These are phyloP conservation scores for Lampropteryx suffumata DNA, from an alignment of 2,888 invertebrate genomes.

Conservation along the genomic window DNA sequence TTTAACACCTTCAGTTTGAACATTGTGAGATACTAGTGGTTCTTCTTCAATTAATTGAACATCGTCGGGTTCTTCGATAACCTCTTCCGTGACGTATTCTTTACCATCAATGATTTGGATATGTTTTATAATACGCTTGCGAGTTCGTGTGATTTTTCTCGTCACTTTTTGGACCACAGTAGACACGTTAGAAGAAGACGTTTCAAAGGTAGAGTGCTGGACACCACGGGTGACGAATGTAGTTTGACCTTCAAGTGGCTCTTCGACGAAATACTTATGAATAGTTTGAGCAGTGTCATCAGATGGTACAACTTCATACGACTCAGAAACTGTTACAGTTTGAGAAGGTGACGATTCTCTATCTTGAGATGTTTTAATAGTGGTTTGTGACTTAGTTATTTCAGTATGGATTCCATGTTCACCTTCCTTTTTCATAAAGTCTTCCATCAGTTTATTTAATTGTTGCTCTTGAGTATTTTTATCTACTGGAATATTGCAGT, in stretches of 20 bases:
- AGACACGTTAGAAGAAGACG: constrained; percentile 60
- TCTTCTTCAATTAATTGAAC: constrained; percentile 88
- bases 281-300: constrained; percentile 28
- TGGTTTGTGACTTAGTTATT: constrained; percentile 18
- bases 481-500: constrained; percentile 23
- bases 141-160: constrained; percentile 87
- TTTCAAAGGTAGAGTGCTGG: constrained; percentile 49
- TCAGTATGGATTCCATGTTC: constrained; percentile 33
- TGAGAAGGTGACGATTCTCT: constrained; percentile 43
- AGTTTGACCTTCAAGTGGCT: constrained; percentile 48
- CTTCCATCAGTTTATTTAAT: constrained; percentile 46
- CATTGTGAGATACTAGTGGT: constrained; percentile 52
- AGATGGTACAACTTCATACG: constrained; percentile 39
- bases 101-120: constrained; percentile 91
- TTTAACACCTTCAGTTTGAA: constrained; percentile 57
- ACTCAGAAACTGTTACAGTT: constrained; percentile 43
- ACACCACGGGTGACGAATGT: constrained; percentile 43
- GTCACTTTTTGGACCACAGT: constrained; percentile 91
- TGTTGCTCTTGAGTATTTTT: constrained; percentile 40
- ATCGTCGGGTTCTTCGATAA: constrained; percentile 93
- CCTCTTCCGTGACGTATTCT: constrained; percentile 91
- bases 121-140: constrained; percentile 88
- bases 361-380: constrained; percentile 32
- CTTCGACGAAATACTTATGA: constrained; percentile 49
- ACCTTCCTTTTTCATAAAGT: constrained; percentile 57